A percentile compares a stretch with the other conserved stretches of the same genome.
These are phyloP conservation scores for Drosophila sulfurigaster DNA, from an alignment of 1,140 invertebrate species.

Conservation along the genomic window DNA sequence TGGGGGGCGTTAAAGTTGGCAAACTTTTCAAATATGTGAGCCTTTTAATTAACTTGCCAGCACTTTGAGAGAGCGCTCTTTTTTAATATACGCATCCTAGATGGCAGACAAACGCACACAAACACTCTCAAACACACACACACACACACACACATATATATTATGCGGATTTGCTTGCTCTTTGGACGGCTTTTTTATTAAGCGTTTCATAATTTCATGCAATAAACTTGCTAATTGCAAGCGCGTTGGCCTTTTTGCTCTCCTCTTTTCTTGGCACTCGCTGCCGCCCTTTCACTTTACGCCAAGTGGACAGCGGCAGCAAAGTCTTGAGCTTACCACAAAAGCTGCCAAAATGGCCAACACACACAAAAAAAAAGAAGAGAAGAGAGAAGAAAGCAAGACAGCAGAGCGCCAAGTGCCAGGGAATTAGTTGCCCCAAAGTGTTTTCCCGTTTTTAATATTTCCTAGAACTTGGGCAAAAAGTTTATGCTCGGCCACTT, in stretches of 20 bases:
- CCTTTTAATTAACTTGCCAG: slow-evolving; percentile 77
- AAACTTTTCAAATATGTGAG: slow-evolving; percentile 79
- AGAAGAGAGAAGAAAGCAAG: slow-evolving; percentile 9
- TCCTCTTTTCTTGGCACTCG: slow-evolving; percentile 69
- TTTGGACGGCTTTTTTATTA: slow-evolving; percentile 60
- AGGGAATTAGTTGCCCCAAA: slow-evolving; percentile 77
- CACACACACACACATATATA: slow-evolving; percentile 16
- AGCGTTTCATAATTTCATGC: slow-evolving; percentile 82
- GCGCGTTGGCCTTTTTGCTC: slow-evolving; percentile 50
- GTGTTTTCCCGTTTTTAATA: slow-evolving; percentile 82
- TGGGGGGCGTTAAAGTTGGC: slow-evolving; percentile 18
- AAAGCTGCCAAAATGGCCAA: slow-evolving; percentile 65
- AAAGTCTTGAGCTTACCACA: slow-evolving; percentile 53
- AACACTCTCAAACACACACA: slow-evolving; percentile 2
- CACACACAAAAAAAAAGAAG: slow-evolving; percentile 18
- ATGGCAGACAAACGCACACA: slow-evolving; percentile 21
- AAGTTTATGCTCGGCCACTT: slow-evolving; percentile 27
- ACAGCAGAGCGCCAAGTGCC: slow-evolving; percentile 20
- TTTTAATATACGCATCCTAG: slow-evolving; percentile 47
- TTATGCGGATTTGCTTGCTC: not conserved
- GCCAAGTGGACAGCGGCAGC: slow-evolving; percentile 47
- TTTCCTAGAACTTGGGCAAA: slow-evolving; percentile 60
- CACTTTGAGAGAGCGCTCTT: slow-evolving; percentile 44
- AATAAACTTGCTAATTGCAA: slow-evolving; percentile 82
- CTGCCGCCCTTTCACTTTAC: slow-evolving; percentile 37